phyloP scores from a whole-genome alignment of 2,797 vertebrate genomes.

The Ispidina picta region DNA sequence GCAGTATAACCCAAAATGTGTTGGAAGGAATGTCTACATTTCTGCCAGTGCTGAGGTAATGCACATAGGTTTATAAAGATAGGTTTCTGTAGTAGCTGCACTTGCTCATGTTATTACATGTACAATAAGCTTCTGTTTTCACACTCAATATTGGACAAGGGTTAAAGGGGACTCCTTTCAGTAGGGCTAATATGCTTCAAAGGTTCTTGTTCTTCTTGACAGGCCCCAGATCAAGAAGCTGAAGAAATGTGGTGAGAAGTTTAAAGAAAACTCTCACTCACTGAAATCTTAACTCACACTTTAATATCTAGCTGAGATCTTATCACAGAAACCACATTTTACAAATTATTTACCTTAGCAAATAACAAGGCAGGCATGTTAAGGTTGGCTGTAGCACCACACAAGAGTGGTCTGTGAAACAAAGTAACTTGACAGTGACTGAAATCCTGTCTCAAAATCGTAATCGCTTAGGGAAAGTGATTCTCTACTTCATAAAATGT shows the following conservation, averaged over 20 bases:
- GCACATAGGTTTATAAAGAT: not conserved
- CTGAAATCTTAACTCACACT: not conserved
- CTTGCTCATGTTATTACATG: not conserved
- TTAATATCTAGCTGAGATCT: constrained; percentile 15
- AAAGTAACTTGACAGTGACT: constrained; percentile 27
- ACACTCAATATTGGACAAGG: not conserved
- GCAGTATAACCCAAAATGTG: not conserved
- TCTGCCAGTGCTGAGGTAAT: not conserved
- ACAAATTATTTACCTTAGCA: constrained; percentile 59
- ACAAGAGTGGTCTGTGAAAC: constrained; percentile 52
- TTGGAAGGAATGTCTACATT: not conserved
- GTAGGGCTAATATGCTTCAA: not conserved
- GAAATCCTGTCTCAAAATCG: constrained; percentile 73
- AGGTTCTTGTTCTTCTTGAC: not conserved
- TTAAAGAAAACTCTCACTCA: not conserved
- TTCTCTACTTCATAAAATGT: constrained; percentile 78
- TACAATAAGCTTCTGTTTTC: not conserved
- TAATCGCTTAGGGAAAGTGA: constrained; percentile 80
- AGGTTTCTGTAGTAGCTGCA: not conserved
- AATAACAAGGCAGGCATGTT: constrained; percentile 51
- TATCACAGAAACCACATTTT: constrained; percentile 47
- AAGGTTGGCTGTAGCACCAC: constrained; percentile 3
- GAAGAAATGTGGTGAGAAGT: constrained; percentile 11
- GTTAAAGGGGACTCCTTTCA: not conserved
- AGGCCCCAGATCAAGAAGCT: not conserved